Evolutionary conservation across 2,113 vertebrate species (phyloP).

Genomic region (Oncorhynchus masou): DNA sequence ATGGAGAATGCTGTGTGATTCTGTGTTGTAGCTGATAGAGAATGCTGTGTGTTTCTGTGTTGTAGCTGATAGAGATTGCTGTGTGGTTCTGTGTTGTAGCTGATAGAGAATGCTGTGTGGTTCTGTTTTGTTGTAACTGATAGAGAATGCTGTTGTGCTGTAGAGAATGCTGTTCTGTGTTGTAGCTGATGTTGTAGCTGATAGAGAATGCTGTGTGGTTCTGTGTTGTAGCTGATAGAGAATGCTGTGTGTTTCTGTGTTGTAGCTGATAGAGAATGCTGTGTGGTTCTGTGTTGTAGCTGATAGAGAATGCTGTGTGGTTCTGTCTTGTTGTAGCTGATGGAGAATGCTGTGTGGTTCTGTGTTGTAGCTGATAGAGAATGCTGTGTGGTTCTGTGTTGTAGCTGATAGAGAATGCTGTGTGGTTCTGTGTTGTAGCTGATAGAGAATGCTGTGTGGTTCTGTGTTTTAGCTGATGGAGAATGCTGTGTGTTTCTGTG

Average conservation of each 20-base stretch:
- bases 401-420: no score
- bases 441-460: no score
- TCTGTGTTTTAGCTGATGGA: conserved; percentile 37
- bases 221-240: no score
- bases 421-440: no score
- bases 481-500: no score
- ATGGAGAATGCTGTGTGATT: conserved; percentile 37
- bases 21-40: conserved; percentile 39
- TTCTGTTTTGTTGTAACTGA: conserved; percentile 11
- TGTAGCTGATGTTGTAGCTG: conserved; percentile 13
- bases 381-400: no score
- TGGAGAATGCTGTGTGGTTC: conserved; percentile 21
- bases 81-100: no score
- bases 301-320: no score
- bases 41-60: no score
- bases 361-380: conserved; percentile 36
- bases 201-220: conserved; percentile 34
- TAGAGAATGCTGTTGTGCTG: conserved; percentile 29
- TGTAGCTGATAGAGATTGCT: conserved; percentile 38
- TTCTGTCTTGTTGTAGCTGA: conserved; percentile 13
- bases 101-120: conserved; percentile 37
- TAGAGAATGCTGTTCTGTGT: conserved; percentile 22
- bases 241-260: no score
- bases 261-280: conserved; percentile 37
- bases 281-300: no score